Percentiles rank a stretch among this genome's conserved stretches.
phyloP scores from a whole-genome alignment of 1,140 invertebrate species.

The Popillia japonica region DNA sequence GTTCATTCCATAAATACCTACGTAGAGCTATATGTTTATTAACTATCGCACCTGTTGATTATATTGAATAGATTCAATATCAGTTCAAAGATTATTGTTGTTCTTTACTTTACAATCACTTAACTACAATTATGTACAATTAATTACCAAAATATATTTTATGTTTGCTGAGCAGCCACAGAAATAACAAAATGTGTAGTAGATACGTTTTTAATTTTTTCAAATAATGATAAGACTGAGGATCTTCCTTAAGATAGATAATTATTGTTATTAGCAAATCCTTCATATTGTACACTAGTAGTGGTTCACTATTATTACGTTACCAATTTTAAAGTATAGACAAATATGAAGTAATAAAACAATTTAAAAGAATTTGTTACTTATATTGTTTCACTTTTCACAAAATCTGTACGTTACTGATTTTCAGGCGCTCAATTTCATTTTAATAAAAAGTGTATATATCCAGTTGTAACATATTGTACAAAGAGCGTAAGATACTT shows the following conservation, averaged over 20 bases:
- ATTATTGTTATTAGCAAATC: not conserved
- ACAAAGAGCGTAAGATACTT: conserved; percentile 40
- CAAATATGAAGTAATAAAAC: too few species aligned
- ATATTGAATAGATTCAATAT: too few species aligned
- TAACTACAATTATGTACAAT: too few species aligned
- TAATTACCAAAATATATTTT: too few species aligned
- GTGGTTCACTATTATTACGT: not conserved
- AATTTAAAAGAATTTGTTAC: too few species aligned
- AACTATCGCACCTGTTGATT: too few species aligned
- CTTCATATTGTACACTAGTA: not conserved
- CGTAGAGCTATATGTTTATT: too few species aligned
- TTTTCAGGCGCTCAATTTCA: not conserved
- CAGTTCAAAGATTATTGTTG: too few species aligned
- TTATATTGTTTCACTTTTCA: too few species aligned
- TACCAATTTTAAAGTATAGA: not conserved
- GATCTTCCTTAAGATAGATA: not conserved
- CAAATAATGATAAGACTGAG: conserved; percentile 13
- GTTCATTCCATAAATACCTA: not conserved
- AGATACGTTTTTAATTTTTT: not conserved
- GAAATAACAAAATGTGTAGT: too few species aligned
- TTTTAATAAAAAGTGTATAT: conserved; percentile 16
- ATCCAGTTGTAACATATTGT: conserved; percentile 41
- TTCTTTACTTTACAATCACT: too few species aligned
- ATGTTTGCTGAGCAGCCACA: too few species aligned
- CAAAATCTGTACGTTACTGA: not conserved